phyloP scores from a whole-genome alignment of 2,113 vertebrate genomes.

The Mohoua ochrocephala region DNA sequence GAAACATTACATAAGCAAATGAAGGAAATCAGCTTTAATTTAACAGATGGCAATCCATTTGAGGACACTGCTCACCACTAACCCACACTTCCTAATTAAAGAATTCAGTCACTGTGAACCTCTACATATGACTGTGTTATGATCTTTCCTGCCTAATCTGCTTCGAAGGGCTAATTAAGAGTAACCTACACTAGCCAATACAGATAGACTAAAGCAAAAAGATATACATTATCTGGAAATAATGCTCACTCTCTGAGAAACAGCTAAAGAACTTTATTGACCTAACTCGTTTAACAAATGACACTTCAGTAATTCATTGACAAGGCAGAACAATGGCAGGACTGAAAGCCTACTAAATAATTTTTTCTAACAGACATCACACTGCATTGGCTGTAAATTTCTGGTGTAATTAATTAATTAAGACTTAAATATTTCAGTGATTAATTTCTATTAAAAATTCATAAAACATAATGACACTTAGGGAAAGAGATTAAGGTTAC shows the following conservation, averaged over 20 bases:
- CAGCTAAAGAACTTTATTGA: conserved; percentile 58
- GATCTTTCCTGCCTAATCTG: conserved; percentile 66
- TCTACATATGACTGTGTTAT: conserved; percentile 41
- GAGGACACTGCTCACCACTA: conserved; percentile 67
- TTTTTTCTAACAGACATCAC: conserved; percentile 51
- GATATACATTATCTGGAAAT: conserved; percentile 46
- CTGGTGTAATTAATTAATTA: conserved; percentile 59
- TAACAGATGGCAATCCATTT: conserved; percentile 59
- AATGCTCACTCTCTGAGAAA: conserved; percentile 42
- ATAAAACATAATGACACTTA: conserved; percentile 2
- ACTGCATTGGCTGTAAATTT: conserved; percentile 28
- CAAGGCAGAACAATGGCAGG: conserved; percentile 36
- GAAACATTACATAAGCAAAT: conserved; percentile 28
- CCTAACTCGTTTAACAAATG: conserved; percentile 61
- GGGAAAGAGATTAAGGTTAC: not conserved
- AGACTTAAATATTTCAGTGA: conserved; percentile 55
- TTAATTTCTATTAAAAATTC: conserved; percentile 46
- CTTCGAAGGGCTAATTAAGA: conserved; percentile 73
- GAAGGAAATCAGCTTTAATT: conserved; percentile 50
- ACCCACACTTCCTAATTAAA: conserved; percentile 67
- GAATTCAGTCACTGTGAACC: conserved; percentile 63
- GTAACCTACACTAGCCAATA: conserved; percentile 38
- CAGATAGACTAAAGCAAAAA: conserved; percentile 39
- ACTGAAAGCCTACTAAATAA: conserved; percentile 42
- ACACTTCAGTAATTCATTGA: conserved; percentile 63